Base-by-base conservation (phyloP, 1,140 invertebrate species). In the Eciton burchellii region DNA sequence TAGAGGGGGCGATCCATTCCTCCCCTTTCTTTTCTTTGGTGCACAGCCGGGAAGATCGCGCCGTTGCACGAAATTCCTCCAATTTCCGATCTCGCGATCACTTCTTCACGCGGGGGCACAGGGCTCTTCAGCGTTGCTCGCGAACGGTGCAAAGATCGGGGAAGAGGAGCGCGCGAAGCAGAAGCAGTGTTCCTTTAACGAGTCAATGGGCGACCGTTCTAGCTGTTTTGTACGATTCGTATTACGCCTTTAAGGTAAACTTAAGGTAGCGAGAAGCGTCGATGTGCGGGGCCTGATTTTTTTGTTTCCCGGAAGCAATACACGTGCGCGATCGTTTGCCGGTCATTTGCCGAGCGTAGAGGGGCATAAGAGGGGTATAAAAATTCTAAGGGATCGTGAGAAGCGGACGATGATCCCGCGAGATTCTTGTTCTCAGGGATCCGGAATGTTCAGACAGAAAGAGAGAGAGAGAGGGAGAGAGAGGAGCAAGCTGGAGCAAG, bases 221-320 rank as follows among this genome's bases (percentile, higher is more conserved):
- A 90, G 88, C 90, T 91, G 89, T 91, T 91, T 91, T 91, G 81
- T 91, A 91, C 90, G 83, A 90, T 91, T 91, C 90, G 89, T 91
- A 91, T 90, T n/a, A n/a, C n/a, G n/a, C 86, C 83, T 89, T 79
- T 89, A 90, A 88, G 71, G 29, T 87, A 88, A 87, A 62, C 62
- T 74, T 88, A 88, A 85, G 83, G 82, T 86, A 87, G 81, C 70
- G 77, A 84, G 84, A 83, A 85, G 66, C 71, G 65, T 88, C 85
- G 72, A 84, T 84, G 85, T 88, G 86, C 82, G 63, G 59, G 86
- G 74, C 74, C 74, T 79, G 74, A 79, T 79, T 79, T 79, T 68
- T 79, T 70, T 79, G 74, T 79, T 79, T 79, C 74, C 29, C 12
- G 14, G 12, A 66, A 76, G 19, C 19, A 65, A 56, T 68, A 68